A percentile compares a stretch with the other conserved stretches of the same genome.
Conservation (phyloP, 1,140 invertebrate species). For the Tetramorium alpestre region DNA sequence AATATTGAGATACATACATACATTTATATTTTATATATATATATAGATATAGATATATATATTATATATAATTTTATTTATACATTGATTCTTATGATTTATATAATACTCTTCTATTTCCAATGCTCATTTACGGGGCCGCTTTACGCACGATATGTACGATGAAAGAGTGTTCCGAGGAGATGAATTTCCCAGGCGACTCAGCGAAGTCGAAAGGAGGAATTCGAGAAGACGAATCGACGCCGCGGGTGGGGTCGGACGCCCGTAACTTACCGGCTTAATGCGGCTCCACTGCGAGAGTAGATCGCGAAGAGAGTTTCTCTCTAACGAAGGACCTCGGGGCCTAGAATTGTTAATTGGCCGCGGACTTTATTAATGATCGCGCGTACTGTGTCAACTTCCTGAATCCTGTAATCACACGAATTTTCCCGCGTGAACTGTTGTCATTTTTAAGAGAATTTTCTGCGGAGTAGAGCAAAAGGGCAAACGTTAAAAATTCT, state of each 20-base stretch:
- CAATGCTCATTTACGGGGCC: not conserved
- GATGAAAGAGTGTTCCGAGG: slow-evolving; percentile 21
- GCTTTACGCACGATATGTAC: not conserved
- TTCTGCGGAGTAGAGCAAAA: not conserved
- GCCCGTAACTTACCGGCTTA: slow-evolving; percentile 60
- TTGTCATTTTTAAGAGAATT: not conserved
- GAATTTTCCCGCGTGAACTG: slow-evolving; percentile 26
- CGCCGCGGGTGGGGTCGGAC: not conserved
- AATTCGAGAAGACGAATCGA: slow-evolving; percentile 66
- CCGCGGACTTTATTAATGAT: slow-evolving; percentile 62
- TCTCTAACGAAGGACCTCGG: not conserved
- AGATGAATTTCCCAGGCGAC: slow-evolving; percentile 60
- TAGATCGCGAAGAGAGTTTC: slow-evolving; percentile 48
- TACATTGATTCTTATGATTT: not conserved
- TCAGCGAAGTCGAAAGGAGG: slow-evolving; percentile 48
- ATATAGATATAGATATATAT: not conserved
- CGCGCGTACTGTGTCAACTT: slow-evolving; percentile 40
- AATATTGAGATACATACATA: not conserved
- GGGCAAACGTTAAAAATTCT: slow-evolving; percentile 1
- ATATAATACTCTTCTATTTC: not conserved
- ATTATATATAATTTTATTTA: not conserved
- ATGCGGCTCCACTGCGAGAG: slow-evolving; percentile 29
- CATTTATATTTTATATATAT: not conserved
- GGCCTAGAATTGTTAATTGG: slow-evolving; percentile 67
- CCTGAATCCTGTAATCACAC: slow-evolving; percentile 33